A percentile compares a stretch with the other conserved stretches of the same genome.
phyloP scores from a whole-genome alignment of 2,113 vertebrate genomes.

The Dasyornis broadbenti region DNA sequence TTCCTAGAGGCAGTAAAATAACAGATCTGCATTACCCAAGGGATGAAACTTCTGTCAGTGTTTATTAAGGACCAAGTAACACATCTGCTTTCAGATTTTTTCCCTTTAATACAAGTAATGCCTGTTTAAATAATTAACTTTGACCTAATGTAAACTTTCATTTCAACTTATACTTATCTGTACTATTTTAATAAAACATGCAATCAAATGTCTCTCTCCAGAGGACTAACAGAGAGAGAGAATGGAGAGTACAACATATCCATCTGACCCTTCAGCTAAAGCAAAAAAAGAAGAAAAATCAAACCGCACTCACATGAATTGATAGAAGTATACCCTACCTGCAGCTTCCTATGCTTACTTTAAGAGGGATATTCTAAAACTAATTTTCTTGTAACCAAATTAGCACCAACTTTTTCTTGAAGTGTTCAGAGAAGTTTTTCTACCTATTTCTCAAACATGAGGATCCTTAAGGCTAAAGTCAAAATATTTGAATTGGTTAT shows the following conservation, averaged over 20 bases:
- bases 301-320: not conserved
- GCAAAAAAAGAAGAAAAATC: not conserved
- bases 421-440: not conserved
- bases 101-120: not conserved
- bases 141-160: not conserved
- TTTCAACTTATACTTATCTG: not conserved
- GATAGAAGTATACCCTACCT: not conserved
- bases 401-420: not conserved
- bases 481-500: slow-evolving; percentile 23
- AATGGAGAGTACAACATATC: not conserved
- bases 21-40: not conserved
- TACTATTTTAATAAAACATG: not conserved
- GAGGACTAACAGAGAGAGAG: not conserved
- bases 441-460: not conserved
- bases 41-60: not conserved
- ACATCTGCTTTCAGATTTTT: not conserved
- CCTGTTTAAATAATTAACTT: not conserved
- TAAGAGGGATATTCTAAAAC: not conserved
- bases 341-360: not conserved
- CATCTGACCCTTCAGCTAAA: not conserved
- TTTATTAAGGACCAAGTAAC: not conserved
- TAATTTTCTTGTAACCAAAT: not conserved
- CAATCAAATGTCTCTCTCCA: not conserved
- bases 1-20: not conserved
- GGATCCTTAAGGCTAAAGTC: not conserved